phyloP scores from a whole-genome alignment of 2,797 vertebrate species.

The Coregonus suidteri region DNA sequence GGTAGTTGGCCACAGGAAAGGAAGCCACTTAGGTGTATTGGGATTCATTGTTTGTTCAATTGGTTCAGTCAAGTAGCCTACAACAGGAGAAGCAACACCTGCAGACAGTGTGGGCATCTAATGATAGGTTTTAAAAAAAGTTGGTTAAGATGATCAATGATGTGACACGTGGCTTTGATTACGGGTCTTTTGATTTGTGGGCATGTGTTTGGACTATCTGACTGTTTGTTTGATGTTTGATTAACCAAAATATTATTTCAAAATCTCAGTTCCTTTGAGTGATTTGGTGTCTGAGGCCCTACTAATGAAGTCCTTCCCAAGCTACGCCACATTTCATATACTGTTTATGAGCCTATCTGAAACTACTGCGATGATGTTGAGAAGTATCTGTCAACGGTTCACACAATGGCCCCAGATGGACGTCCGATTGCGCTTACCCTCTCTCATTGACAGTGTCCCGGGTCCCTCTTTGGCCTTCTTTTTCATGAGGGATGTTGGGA shows the following conservation, averaged over 20 bases:
- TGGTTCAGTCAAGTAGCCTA: not conserved
- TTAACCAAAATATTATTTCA: constrained; percentile 4
- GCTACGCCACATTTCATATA: not conserved
- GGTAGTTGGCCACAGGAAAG: not conserved
- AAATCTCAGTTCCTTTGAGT: not conserved
- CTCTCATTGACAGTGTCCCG: not conserved
- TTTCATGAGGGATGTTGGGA: constrained; percentile 5
- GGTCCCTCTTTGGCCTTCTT: not conserved
- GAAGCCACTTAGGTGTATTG: too few relatives aligned
- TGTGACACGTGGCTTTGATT: not conserved
- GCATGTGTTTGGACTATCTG: not conserved
- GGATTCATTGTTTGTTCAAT: not conserved
- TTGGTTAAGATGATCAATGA: not conserved
- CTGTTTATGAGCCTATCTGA: not conserved
- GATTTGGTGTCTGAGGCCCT: constrained; percentile 1
- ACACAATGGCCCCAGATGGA: not conserved
- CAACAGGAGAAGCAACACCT: not conserved
- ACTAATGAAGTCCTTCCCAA: not conserved
- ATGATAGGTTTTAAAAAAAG: not conserved
- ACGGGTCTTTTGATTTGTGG: not conserved
- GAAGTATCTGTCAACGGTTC: not conserved
- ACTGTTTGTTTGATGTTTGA: constrained; percentile 6
- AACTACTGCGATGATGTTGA: not conserved
- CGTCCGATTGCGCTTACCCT: not conserved
- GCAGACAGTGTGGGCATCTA: not conserved